phyloP scores from a whole-genome alignment of 2,888 invertebrate genomes.

The Lacanobia wlatinum region DNA sequence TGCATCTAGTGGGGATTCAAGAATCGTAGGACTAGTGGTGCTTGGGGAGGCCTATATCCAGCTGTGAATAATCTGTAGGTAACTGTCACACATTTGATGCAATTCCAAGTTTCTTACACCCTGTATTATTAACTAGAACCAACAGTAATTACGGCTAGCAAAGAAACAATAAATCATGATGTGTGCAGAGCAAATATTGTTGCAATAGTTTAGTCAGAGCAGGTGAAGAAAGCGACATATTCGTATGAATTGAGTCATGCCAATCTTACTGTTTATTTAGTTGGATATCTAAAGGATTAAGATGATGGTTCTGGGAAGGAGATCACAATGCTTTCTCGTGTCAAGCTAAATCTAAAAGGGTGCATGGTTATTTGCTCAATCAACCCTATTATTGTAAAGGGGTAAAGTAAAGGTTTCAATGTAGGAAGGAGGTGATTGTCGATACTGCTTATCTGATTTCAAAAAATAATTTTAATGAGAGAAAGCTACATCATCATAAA shows the following conservation, averaged over 20 bases:
- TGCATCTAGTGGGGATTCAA: too few relatives aligned
- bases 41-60: neutral
- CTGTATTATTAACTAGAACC: too few relatives aligned
- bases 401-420: too few relatives aligned
- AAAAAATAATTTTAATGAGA: too few relatives aligned
- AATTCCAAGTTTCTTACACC: too few relatives aligned
- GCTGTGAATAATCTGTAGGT: too few relatives aligned
- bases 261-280: constrained; percentile 10
- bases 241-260: constrained; percentile 34
- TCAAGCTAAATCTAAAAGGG: neutral
- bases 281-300: neutral
- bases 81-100: too few relatives aligned
- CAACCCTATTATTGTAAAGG: too few relatives aligned
- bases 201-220: constrained; percentile 25
- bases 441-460: too few relatives aligned
- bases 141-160: neutral
- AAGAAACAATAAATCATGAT: constrained; percentile 18
- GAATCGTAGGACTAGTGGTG: neutral
- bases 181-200: constrained; percentile 39
- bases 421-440: too few relatives aligned
- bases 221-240: constrained; percentile 23
- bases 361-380: neutral
- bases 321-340: constrained; percentile 27
- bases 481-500: too few relatives aligned
- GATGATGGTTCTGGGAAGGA: constrained; percentile 27